These are phyloP conservation scores for Halisarca cf. caerulea DNA, from an alignment of 37 sponge, comb jelly and placozoan species.

Conservation along the genomic window DNA sequence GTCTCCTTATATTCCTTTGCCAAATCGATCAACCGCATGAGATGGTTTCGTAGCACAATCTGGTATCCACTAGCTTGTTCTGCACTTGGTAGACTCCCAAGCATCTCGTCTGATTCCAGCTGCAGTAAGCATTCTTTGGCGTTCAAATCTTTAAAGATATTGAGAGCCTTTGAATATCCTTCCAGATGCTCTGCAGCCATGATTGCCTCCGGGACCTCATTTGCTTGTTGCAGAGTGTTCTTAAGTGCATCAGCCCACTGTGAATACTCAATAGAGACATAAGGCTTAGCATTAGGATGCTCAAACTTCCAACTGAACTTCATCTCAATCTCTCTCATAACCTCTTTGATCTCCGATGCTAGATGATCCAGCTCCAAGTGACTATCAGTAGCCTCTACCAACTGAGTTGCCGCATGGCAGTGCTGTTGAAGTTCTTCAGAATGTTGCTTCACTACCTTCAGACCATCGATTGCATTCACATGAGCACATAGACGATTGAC, in stretches of 20 bases:
- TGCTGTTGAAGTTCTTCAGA: neutral
- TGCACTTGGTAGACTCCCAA: too few species aligned
- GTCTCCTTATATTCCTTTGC: neutral
- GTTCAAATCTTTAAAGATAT: conserved; percentile 15
- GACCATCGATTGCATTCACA: conserved; percentile 74
- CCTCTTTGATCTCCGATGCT: neutral
- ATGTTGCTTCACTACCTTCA: conserved; percentile 28
- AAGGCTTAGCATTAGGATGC: neutral
- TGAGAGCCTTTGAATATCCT: neutral
- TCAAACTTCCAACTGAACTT: neutral
- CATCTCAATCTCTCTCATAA: neutral
- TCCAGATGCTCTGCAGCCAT: neutral
- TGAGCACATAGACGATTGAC: conserved; percentile 54
- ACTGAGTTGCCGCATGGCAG: neutral
- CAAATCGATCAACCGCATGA: neutral
- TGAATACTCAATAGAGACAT: neutral
- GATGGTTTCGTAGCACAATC: neutral
- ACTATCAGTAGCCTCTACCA: too few species aligned
- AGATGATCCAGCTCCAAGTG: neutral
- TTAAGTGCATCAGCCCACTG: neutral
- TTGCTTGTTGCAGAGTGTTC: neutral
- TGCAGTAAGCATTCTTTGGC: neutral
- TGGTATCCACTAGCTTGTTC: neutral
- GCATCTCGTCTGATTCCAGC: neutral
- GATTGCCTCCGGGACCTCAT: neutral